Evolutionary conservation across 2,113 vertebrate species (phyloP).

Genomic region (Hipposideros armiger): DNA sequence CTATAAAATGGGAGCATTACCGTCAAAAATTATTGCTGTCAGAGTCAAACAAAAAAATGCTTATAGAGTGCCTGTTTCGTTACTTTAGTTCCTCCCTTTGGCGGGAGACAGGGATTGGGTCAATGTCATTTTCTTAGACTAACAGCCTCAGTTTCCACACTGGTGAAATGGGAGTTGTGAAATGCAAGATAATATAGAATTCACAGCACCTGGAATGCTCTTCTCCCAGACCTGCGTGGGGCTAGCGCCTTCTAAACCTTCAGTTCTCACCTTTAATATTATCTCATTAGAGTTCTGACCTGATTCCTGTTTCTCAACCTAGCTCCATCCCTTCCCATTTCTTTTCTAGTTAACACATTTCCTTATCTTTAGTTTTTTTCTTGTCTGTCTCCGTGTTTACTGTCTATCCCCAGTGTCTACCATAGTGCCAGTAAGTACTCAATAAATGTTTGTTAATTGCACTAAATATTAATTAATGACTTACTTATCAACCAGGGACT

Average conservation of each 20-base stretch:
- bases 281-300: background rate
- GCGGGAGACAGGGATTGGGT: background rate
- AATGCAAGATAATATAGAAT: background rate
- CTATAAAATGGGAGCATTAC: slow-evolving; percentile 47
- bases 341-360: background rate
- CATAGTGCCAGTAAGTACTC: background rate
- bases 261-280: background rate
- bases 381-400: background rate
- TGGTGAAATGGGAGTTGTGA: background rate
- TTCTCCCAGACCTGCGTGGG: background rate
- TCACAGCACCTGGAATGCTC: background rate
- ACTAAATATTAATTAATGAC: background rate
- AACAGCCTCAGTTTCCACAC: slow-evolving; percentile 11
- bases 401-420: background rate
- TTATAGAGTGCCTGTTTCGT: background rate
- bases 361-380: background rate
- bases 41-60: slow-evolving; percentile 25
- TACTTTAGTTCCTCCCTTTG: background rate
- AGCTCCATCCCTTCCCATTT: background rate
- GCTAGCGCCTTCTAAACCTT: background rate
- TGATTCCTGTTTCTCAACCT: background rate
- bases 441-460: background rate
- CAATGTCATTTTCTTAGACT: background rate
- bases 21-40: background rate
- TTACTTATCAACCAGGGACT: background rate